Conservation (phyloP, 2,797 vertebrate species). For the Pangasius mekongensis region DNA sequence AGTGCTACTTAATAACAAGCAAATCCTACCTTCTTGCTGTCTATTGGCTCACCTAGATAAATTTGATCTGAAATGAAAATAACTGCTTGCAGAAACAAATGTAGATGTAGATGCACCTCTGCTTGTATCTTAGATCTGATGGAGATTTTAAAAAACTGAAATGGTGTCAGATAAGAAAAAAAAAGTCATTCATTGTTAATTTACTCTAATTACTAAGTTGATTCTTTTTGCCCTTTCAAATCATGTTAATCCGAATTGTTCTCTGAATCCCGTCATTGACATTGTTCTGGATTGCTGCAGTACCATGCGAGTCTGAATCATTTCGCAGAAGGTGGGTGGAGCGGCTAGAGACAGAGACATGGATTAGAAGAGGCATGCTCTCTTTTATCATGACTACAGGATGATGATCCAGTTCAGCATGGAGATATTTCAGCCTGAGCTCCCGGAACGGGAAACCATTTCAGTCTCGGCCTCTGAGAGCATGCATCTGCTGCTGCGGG, state of each 20-base stretch:
- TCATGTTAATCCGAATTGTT: conserved; percentile 30
- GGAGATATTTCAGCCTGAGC: conserved; percentile 37
- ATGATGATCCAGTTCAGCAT: conserved; percentile 54
- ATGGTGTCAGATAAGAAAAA: too few species aligned
- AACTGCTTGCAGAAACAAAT: too few species aligned
- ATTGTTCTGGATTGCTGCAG: conserved; percentile 26
- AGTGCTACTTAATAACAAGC: background rate
- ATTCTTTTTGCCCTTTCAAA: background rate
- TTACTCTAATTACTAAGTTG: background rate
- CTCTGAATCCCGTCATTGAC: conserved; percentile 22
- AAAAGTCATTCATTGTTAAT: background rate
- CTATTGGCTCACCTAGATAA: background rate
- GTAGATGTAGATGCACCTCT: background rate
- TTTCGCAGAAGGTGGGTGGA: conserved; percentile 42
- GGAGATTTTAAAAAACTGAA: background rate
- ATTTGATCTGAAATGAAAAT: background rate
- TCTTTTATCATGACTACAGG: conserved; percentile 53
- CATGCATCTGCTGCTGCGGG: conserved; percentile 8
- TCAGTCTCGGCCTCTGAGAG: background rate
- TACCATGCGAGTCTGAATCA: conserved; percentile 20
- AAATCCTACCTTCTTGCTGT: background rate
- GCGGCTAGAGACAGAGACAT: conserved; percentile 36
- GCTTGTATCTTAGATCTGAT: background rate
- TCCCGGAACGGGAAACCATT: conserved; percentile 23
- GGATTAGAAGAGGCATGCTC: conserved; percentile 45